Base-by-base conservation (phyloP, 2,797 vertebrate genomes). In the Carapus acus region DNA sequence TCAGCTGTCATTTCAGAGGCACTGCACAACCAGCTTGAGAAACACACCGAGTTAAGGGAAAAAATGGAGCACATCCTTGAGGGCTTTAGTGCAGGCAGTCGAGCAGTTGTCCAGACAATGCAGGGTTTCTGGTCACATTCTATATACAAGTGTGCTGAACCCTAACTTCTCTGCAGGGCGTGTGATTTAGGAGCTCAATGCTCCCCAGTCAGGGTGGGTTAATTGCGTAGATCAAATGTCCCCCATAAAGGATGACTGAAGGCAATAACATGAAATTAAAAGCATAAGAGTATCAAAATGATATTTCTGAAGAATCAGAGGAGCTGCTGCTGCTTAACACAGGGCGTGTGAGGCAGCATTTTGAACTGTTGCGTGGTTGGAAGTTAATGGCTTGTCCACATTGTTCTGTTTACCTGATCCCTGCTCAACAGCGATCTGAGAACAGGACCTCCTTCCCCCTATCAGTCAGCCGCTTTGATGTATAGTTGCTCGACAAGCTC, bases 1-100 rank as follows among this genome's bases (percentile, higher is more conserved):
- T 27, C 24, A 4, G n/a, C n/a, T n/a, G 4, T 27, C 9, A 27
- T 4, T 9, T 27, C 9, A 9, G 24, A 27, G 4, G 24, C 24
- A 27, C 24, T 9, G 54, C 19, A 23, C 33, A 43, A 20, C 21
- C 5, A 22, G 12, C 2, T 38, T 49, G 18, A 48, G 54, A 2
- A 55, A 46, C 6, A 27, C 7, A 17, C 34, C 58, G 24, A 29
- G 13, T 18, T 6, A 60, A 31, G 22, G 16, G 9, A 11, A 4
- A 22, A 37, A 24, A 7, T n/a, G n/a, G n/a, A 17, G 20, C 6
- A 17, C 18, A 43, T 20, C 16, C 62, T 62, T 62, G 8, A 56
- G 48, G 23, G 20, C 27, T 27, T n/a, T n/a, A n/a, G n/a, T n/a
- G n/a, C n/a, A n/a, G n/a, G n/a, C n/a, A n/a, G n/a, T n/a, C n/a